Evolutionary conservation across 1,140 invertebrate genomes (phyloP).

Genomic region (Drosophila ogumai): DNA sequence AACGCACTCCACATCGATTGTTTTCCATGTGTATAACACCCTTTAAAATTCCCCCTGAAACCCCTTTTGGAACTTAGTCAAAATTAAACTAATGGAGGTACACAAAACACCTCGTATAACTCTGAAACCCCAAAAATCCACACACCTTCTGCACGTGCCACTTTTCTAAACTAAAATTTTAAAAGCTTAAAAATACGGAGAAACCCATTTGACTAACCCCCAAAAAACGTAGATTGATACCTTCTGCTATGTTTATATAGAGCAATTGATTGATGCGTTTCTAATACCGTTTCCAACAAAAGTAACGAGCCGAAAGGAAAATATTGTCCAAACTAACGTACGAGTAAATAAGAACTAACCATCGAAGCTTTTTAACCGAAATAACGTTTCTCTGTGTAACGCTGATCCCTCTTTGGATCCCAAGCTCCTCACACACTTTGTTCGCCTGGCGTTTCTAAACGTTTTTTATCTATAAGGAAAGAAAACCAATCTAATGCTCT

Average conservation of each 20-base stretch:
- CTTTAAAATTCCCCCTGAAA: background rate
- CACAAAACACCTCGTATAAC: conserved; percentile 18
- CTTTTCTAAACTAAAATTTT: conserved; percentile 13
- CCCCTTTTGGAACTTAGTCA: conserved; percentile 22
- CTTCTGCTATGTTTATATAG: background rate
- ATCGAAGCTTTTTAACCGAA: conserved; percentile 25
- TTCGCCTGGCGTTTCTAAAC: conserved; percentile 43
- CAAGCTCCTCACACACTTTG: conserved; percentile 37
- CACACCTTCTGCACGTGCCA: conserved; percentile 43
- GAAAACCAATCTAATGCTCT: conserved; percentile 83
- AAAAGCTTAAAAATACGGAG: conserved; percentile 5
- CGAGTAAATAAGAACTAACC: conserved; percentile 49
- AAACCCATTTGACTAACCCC: conserved; percentile 35
- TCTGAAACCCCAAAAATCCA: conserved; percentile 1
- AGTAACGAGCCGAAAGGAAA: conserved; percentile 17
- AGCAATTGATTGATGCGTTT: conserved; percentile 61
- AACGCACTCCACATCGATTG: conserved; percentile 21
- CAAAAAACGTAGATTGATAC: conserved; percentile 28
- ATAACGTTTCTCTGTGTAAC: conserved; percentile 17
- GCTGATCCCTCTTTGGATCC: conserved; percentile 24
- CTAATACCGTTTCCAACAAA: conserved; percentile 40
- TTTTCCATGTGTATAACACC: conserved; percentile 39
- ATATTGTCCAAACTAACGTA: conserved; percentile 16
- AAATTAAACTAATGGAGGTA: conserved; percentile 39
- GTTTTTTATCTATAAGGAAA: conserved; percentile 63